Conservation (phyloP, 1,140 invertebrate genomes). For the Saccostrea cuccullata region DNA sequence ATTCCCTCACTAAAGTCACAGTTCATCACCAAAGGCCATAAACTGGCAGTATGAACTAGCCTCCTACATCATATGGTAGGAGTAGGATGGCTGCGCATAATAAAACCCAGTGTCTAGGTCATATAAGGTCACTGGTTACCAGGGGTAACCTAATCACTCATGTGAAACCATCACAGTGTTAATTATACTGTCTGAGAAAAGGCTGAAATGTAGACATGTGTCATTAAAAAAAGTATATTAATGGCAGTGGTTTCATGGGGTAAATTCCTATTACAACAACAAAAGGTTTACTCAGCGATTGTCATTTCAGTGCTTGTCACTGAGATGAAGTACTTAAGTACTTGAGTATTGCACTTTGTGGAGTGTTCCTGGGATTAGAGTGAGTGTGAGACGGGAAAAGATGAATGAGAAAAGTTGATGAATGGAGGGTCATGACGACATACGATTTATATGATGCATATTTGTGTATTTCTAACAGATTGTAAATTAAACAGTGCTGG, state of each 20-base stretch:
- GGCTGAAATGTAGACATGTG: background rate
- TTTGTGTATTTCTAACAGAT: background rate
- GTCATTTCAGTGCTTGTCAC: background rate
- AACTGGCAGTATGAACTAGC: conserved; percentile 1
- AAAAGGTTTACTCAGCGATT: background rate
- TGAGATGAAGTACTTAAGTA: background rate
- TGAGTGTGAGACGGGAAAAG: background rate
- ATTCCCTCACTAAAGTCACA: conserved; percentile 7
- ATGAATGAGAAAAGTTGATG: background rate
- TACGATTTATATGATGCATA: background rate
- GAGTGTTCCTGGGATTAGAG: background rate
- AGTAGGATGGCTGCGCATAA: background rate
- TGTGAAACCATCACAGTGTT: background rate
- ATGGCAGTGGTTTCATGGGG: background rate
- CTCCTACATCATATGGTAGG: background rate
- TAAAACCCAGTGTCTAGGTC: background rate
- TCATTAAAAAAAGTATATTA: background rate
- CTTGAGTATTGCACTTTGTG: conserved; percentile 5
- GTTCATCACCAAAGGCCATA: background rate
- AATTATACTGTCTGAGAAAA: background rate
- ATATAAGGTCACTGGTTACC: background rate
- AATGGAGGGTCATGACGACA: background rate
- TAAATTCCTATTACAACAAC: background rate
- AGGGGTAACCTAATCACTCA: background rate
- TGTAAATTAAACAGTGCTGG: conserved; percentile 7